phyloP scores from a whole-genome alignment of 92 coral and sea anemone species.

The Porites lobata region DNA sequence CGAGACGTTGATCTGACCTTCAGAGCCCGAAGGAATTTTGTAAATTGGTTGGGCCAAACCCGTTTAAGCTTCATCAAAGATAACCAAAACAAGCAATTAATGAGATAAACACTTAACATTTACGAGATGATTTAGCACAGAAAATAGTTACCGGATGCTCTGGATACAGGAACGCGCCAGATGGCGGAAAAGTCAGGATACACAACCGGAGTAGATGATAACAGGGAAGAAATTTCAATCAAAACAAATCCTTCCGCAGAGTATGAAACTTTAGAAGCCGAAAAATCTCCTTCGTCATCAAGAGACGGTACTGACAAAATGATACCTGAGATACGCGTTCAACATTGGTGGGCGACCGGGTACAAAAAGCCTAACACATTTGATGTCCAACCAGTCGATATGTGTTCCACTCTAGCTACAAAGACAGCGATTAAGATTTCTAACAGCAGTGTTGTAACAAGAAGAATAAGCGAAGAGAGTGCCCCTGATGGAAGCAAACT shows the following conservation, averaged over 20 bases:
- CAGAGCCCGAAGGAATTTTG: conserved; percentile 20
- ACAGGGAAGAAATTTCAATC: conserved; percentile 8
- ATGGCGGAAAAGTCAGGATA: neutral
- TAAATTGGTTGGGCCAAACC: conserved; percentile 7
- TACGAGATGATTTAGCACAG: neutral
- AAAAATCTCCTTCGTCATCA: conserved; percentile 5
- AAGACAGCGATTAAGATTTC: neutral
- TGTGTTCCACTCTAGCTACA: conserved; percentile 3
- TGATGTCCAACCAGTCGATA: neutral
- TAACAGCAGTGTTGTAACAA: neutral
- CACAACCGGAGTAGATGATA: neutral
- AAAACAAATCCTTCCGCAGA: neutral
- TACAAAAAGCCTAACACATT: neutral
- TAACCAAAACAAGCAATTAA: conserved; percentile 41
- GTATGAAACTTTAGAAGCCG: conserved; percentile 31
- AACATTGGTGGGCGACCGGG: neutral
- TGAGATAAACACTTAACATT: neutral
- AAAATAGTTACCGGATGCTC: neutral
- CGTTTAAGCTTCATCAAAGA: conserved; percentile 5
- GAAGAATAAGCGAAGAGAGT: conserved; percentile 35
- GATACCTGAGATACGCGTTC: conserved; percentile 14
- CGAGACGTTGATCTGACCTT: conserved; percentile 20
- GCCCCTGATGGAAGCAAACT: conserved; percentile 3
- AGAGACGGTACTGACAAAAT: neutral
- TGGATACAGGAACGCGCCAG: neutral